Evolutionary conservation across 1,140 invertebrate species (phyloP).

Genomic region (Leptinotarsa lineolata): DNA sequence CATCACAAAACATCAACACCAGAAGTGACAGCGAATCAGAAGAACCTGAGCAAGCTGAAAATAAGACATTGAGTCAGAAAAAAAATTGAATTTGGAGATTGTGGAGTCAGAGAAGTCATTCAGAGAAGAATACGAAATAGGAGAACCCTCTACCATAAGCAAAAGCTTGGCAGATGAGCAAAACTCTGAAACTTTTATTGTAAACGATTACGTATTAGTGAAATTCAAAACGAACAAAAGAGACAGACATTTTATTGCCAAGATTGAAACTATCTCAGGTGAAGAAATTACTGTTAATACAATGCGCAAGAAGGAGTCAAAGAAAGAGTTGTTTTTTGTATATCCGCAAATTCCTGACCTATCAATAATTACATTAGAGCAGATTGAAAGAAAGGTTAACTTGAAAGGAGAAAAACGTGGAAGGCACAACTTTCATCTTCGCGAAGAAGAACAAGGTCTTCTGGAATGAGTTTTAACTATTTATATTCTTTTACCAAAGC

Average conservation of each 20-base stretch:
- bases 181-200: background rate
- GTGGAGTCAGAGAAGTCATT: slow-evolving; percentile 2
- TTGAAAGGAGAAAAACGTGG: slow-evolving; percentile 1
- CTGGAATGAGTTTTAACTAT: background rate
- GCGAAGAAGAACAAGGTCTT: slow-evolving; percentile 1
- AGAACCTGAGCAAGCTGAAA: background rate
- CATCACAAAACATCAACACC: slow-evolving; percentile 1
- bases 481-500: no score
- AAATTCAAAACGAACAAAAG: background rate
- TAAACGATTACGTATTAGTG: background rate
- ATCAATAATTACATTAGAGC: background rate
- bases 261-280: background rate
- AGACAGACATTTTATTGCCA: background rate
- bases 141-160: background rate
- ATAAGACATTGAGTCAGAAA: slow-evolving; percentile 4
- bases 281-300: background rate
- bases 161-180: background rate
- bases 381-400: background rate
- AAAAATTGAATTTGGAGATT: background rate
- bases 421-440: background rate
- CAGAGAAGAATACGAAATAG: background rate
- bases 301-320: background rate
- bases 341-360: background rate
- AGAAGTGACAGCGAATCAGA: background rate
- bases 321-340: background rate